phyloP scores from a whole-genome alignment of 2,797 vertebrate genomes.

The Gambelia wislizenii region DNA sequence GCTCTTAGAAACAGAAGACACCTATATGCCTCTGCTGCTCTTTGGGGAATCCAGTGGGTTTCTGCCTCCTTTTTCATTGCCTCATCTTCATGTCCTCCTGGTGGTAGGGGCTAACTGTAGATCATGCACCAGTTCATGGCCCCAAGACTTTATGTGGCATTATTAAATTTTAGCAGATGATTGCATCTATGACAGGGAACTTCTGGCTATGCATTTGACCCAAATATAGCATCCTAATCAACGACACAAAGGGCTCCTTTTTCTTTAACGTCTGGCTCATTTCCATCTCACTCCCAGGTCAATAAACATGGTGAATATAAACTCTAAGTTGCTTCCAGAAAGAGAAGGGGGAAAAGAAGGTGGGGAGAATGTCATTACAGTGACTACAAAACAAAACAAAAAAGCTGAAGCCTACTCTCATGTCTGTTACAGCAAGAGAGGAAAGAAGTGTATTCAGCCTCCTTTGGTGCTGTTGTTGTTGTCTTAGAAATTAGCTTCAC shows the following conservation, averaged over 20 bases:
- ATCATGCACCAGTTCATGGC: constrained; percentile 66
- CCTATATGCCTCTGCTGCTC: constrained; percentile 52
- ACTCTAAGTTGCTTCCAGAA: constrained; percentile 40
- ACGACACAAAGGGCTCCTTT: constrained; percentile 70
- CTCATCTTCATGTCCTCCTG: constrained; percentile 63
- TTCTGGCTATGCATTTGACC: constrained; percentile 69
- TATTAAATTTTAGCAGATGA: constrained; percentile 74
- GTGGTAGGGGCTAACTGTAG: background rate
- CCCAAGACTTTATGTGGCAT: constrained; percentile 67
- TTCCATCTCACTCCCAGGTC: constrained; percentile 69
- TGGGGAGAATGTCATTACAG: background rate
- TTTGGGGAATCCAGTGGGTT: constrained; percentile 69
- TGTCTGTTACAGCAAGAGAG: constrained; percentile 65
- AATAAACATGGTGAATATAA: constrained; percentile 52
- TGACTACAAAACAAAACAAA: constrained; percentile 31
- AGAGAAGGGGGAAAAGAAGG: background rate
- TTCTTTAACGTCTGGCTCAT: constrained; percentile 68
- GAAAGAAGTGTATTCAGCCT: constrained; percentile 69
- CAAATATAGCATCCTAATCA: constrained; percentile 61
- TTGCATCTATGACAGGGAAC: constrained; percentile 71
- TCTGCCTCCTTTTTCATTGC: constrained; percentile 64
- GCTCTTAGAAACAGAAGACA: constrained; percentile 66
- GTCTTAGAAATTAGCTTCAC: constrained; percentile 72
- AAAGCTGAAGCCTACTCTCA: constrained; percentile 51
- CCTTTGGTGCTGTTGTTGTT: constrained; percentile 72